Conservation (phyloP, 2,797 vertebrate genomes). For the Bothrops alternatus region DNA sequence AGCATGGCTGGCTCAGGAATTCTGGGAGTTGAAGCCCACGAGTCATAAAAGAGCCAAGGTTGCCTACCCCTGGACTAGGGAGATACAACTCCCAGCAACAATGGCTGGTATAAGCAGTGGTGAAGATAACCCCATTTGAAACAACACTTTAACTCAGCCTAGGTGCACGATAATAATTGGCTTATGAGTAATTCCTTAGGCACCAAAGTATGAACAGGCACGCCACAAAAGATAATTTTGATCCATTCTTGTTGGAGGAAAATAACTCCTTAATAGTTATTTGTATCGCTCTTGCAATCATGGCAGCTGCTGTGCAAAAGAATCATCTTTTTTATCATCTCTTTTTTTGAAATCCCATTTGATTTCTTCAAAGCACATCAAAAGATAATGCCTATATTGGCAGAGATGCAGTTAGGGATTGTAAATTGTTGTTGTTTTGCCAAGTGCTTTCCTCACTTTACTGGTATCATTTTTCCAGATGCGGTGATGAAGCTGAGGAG, state of each 20-base stretch:
- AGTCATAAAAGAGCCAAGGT: no score
- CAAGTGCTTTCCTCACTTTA: slow-evolving; percentile 14
- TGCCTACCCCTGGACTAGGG: no score
- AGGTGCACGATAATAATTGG: neutral
- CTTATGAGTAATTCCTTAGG: neutral
- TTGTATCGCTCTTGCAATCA: slow-evolving; percentile 11
- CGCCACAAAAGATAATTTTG: slow-evolving; percentile 18
- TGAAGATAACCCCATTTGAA: neutral
- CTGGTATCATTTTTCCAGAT: slow-evolving; percentile 10
- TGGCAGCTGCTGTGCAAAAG: slow-evolving; percentile 12
- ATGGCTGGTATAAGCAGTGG: neutral
- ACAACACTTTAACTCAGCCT: neutral
- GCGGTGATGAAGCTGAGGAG: slow-evolving; percentile 13
- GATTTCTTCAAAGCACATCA: slow-evolving; percentile 16
- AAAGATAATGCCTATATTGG: slow-evolving; percentile 24
- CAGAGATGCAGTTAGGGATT: slow-evolving; percentile 24
- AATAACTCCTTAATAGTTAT: neutral
- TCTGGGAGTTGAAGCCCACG: no score
- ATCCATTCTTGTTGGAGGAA: slow-evolving; percentile 5
- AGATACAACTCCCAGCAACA: neutral
- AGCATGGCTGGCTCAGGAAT: no score
- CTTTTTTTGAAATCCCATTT: neutral
- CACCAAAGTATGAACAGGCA: neutral
- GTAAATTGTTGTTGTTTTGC: slow-evolving; percentile 30
- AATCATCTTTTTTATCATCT: slow-evolving; percentile 29